Evolutionary conservation across 2,113 vertebrate species (phyloP).

Genomic region (Semnopithecus entellus): DNA sequence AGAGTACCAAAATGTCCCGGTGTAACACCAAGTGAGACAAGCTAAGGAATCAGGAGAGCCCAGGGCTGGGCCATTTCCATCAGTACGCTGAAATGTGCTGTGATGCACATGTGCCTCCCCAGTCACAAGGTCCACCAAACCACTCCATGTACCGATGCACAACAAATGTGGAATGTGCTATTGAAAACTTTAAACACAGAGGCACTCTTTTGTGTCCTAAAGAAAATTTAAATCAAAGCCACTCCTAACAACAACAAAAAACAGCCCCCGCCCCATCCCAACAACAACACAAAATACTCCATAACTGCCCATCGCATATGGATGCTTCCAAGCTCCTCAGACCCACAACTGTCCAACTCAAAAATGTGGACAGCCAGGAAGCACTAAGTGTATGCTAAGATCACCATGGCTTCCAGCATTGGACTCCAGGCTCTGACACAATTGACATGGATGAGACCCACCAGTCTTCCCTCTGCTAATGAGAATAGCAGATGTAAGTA

Average conservation of each 20-base stretch:
- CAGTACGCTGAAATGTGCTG: not conserved
- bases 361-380: not conserved
- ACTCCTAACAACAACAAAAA: not conserved
- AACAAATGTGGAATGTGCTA: not conserved
- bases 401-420: not conserved
- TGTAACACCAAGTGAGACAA: not conserved
- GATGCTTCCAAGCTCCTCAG: not conserved
- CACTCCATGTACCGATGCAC: rapidly evolving
- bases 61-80: not conserved
- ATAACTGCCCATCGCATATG: not conserved
- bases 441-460: not conserved
- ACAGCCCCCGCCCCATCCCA: not conserved
- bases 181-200: not conserved
- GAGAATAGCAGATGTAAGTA: not conserved
- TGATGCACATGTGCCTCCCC: not conserved
- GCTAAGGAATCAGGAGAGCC: not conserved
- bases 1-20: not conserved
- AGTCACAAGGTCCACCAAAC: not conserved
- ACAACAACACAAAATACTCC: not conserved
- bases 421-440: not conserved
- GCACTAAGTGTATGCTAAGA: rapidly evolving
- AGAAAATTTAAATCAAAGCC: not conserved
- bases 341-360: not conserved
- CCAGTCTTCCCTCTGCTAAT: not conserved
- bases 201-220: not conserved